Base-by-base conservation (phyloP, 2,888 invertebrate species). In the Phyllotreta striolata region DNA sequence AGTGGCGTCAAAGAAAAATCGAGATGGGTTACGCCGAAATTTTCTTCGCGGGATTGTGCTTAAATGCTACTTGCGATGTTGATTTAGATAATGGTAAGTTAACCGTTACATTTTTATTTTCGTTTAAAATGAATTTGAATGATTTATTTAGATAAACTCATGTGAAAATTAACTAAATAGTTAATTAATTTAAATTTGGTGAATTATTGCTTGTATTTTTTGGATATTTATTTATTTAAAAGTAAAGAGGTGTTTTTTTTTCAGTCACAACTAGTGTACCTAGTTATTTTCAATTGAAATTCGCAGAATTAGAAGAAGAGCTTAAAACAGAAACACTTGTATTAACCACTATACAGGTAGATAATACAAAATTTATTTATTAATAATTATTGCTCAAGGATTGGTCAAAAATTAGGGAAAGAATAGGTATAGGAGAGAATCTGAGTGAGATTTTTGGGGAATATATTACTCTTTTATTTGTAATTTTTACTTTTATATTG, bases 11-110 rank as follows among this genome's bases (percentile, higher is more conserved):
- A 58, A 57, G 40, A 63, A 38, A 62, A 54, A 46, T 55, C 6
- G 41, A 8, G 3, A 75, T 75, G 74, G 72, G 72, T 56, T 56
- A 73, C 43, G 46, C 67, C 3, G 73, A 75, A 62, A 56, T 74
- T 41, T 62, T 73, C 37, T 51, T 74, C 12, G 65, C 71, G 9
- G 64, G 69, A 24, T 63, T 75, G 54, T 75, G 73, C 67, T 65
- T 75, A 3, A 74, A 75, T 57, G 62, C 68, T 10, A 73, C 73
- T 4, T 74, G 72, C 54, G 54, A 64, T 37, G 40, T 64, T 55
- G 54, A 64, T 37, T 38, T 64, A 2, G 66, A 71, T 51, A 67
- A 70, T 51, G 62, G 73, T 72, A 66, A 69, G 56, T 63, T 12
- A n/a, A 1, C 9, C n/a, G 12, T 49, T 56, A 5, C 3, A 49